A percentile compares a stretch with the other conserved stretches of the same genome.
Conservation (phyloP, 2,113 vertebrate genomes). For the Polypterus bichir region DNA sequence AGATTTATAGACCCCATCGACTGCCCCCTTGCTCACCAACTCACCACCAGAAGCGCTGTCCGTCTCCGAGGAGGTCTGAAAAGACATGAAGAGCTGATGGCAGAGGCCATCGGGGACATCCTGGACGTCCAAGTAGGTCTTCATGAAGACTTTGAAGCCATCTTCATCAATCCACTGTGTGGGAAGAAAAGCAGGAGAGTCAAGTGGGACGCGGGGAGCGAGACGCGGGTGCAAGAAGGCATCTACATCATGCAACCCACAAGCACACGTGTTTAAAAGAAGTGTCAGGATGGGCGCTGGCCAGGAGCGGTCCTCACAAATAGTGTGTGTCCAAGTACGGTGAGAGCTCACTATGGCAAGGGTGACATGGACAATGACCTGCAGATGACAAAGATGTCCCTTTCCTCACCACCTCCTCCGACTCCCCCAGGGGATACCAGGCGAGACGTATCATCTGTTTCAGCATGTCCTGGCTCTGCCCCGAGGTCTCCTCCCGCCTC, state of each 20-base stretch:
- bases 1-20: neutral
- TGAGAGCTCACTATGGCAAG: too few relatives aligned
- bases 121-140: slow-evolving; percentile 63
- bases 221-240: neutral
- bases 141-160: slow-evolving; percentile 69
- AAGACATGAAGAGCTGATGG: slow-evolving; percentile 65
- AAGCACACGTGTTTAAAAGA: too few relatives aligned
- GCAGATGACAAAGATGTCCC: too few relatives aligned
- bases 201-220: neutral
- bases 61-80: slow-evolving; percentile 48
- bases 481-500: too few relatives aligned
- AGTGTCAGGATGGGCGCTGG: too few relatives aligned
- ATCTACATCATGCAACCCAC: neutral
- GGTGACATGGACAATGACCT: too few relatives aligned
- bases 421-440: too few relatives aligned
- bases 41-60: slow-evolving; percentile 13
- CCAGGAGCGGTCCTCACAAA: too few relatives aligned
- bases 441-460: too few relatives aligned
- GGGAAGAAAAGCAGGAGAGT: neutral
- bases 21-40: neutral
- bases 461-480: too few relatives aligned
- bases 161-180: slow-evolving; percentile 61
- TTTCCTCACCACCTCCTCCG: too few relatives aligned
- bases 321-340: too few relatives aligned
- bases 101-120: slow-evolving; percentile 59